phyloP scores from a whole-genome alignment of 2,113 vertebrate genomes.

The Synodontis membranacea region DNA sequence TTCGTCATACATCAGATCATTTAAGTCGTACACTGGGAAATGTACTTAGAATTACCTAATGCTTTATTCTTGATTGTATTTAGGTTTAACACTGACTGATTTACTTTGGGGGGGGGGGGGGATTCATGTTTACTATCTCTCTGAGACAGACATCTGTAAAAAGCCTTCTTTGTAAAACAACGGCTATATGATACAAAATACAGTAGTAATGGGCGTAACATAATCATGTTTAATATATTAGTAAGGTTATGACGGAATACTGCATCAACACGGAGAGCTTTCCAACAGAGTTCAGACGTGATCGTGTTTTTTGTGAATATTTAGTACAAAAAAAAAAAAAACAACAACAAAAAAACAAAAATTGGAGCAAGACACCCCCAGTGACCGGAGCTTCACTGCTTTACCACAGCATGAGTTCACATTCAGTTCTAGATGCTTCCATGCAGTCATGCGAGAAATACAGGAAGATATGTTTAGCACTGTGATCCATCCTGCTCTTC shows the following conservation, averaged over 20 bases:
- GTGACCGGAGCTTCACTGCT: slow-evolving; percentile 29
- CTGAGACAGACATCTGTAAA: slow-evolving; percentile 23
- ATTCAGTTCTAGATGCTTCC: slow-evolving; percentile 49
- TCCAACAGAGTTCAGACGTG: slow-evolving; percentile 37
- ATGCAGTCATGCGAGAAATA: slow-evolving; percentile 43
- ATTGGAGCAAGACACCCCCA: neutral
- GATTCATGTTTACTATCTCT: slow-evolving; percentile 24
- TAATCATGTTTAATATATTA: slow-evolving; percentile 70
- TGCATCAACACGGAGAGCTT: slow-evolving; percentile 47
- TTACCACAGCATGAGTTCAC: slow-evolving; percentile 52
- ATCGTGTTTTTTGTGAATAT: slow-evolving; percentile 15
- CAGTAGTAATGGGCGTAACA: slow-evolving; percentile 70
- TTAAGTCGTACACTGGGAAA: slow-evolving; percentile 56
- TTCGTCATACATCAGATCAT: slow-evolving; percentile 40
- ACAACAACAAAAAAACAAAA: neutral
- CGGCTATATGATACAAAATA: slow-evolving; percentile 67
- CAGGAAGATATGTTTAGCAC: slow-evolving; percentile 23
- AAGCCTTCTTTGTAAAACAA: slow-evolving; percentile 29
- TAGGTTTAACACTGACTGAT: slow-evolving; percentile 27
- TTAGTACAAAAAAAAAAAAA: neutral
- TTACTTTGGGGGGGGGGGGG: slow-evolving; percentile 34
- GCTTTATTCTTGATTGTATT: neutral
- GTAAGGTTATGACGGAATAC: slow-evolving; percentile 56
- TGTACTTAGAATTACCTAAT: slow-evolving; percentile 16
- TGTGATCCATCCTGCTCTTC: slow-evolving; percentile 27